Base-by-base conservation (phyloP, 30 jellyfish, hydroid and myxozoan genomes). In the Clytia hemisphaerica region DNA sequence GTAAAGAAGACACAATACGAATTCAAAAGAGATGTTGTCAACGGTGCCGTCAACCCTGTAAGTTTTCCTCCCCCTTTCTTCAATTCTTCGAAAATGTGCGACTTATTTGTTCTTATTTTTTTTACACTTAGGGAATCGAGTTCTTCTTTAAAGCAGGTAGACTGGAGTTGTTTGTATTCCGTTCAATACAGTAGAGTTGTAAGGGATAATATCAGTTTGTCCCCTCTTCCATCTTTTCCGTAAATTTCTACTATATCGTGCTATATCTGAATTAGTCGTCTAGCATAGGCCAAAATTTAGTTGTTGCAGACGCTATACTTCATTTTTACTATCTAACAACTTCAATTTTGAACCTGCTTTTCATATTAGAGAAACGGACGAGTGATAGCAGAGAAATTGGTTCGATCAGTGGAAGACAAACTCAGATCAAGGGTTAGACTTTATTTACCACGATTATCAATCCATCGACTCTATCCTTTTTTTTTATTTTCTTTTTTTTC, bases 1-100 rank as follows among this genome's bases (percentile, higher is more conserved):
- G 82, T 86, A 27, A 86, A 86, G 78, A 86, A 86, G 60, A 82
- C 92, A 1, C 93, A 86, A 24, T 79, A 86, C 58, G 96, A 86
- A 77, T 86, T 86, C 79, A 79, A 86, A 45, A 63, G 96, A 36
- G 96, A 86, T 37, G 73, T 86, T 36, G 93, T 86, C 42, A 63
- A 40, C 36, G 93, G 93, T 48, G 80, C 96, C 18, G 93, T 79
- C 7, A 86, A 86, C 63, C 75, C 85, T 2, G 96, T 86, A 67
- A 15, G 93, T 34, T 10, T 12, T 42, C n/a, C 53, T 53, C 35
- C 24, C 38, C 38, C 32, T 9, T 24, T 53, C 12, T 42, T 42
- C 15, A 42, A 10, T 42, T 42, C n/a, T 42, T 42, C 15, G 53
- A 42, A 42, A 42, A 10, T 42, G 15, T 42, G 12, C 12, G n/a